These are phyloP conservation scores for Entomyzon cyanotis DNA, from an alignment of 2,113 vertebrate genomes.

Conservation along the genomic window DNA sequence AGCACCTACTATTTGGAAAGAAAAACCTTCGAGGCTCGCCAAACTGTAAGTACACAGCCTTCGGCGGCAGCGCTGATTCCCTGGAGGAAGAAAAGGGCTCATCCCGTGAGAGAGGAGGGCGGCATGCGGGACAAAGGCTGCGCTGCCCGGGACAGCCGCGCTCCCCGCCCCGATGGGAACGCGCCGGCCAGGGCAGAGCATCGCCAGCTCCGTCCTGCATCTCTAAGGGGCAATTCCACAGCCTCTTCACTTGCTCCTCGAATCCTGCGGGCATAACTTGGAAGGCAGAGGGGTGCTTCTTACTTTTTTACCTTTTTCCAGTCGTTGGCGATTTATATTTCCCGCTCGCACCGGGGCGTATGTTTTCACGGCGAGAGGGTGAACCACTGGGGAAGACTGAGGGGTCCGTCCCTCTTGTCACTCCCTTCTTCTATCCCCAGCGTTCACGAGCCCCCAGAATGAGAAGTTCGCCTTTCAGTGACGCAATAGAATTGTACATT, in stretches of 20 bases:
- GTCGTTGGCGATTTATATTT: rapidly evolving
- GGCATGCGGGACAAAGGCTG: not conserved
- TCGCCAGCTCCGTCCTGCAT: not conserved
- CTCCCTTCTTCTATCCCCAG: not conserved
- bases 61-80: not conserved
- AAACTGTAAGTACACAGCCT: not conserved
- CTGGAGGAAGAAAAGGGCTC: too few relatives aligned
- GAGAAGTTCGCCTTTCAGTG: not conserved
- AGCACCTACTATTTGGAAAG: not conserved
- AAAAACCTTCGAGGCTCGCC: not conserved
- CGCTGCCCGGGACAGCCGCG: not conserved
- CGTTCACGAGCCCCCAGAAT: not conserved
- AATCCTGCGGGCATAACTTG: not conserved
- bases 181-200: too few relatives aligned
- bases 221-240: not conserved
- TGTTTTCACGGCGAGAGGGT: not conserved
- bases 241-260: not conserved
- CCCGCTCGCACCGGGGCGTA: rapidly evolving
- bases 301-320: not conserved
- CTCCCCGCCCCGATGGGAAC: not conserved
- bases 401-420: not conserved
- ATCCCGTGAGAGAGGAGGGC: not conserved
- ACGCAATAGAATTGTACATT: too few relatives aligned
- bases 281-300: not conserved
- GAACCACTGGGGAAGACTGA: not conserved